Evolutionary conservation across 1,140 invertebrate genomes (phyloP).

Genomic region (Dolichoris vasculosae): DNA sequence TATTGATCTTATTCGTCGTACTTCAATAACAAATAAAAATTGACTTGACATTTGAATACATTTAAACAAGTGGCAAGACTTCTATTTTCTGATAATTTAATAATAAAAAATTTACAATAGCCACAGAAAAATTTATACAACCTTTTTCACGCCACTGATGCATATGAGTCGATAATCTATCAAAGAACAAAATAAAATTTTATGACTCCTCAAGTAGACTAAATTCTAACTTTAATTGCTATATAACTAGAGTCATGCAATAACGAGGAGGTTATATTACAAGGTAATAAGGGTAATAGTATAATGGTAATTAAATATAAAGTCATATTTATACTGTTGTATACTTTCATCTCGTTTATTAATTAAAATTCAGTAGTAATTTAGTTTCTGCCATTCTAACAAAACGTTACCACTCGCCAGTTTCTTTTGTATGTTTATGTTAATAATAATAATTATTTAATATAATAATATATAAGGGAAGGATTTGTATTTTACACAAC

Average conservation of each 20-base stretch:
- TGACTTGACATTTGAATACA: conserved; percentile 20
- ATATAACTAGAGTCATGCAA: background rate
- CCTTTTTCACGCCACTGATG: background rate
- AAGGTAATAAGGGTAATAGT: conserved; percentile 12
- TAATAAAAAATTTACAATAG: background rate
- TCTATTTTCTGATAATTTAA: background rate
- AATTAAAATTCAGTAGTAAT: conserved; percentile 76
- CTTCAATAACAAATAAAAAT: conserved; percentile 3
- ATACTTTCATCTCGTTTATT: conserved; percentile 76
- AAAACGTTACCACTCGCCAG: conserved; percentile 72
- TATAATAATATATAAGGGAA: conserved; percentile 70
- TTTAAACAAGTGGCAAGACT: background rate
- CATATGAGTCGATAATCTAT: background rate
- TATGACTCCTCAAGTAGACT: background rate
- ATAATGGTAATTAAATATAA: conserved; percentile 48
- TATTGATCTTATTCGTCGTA: conserved; percentile 4
- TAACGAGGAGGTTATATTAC: background rate
- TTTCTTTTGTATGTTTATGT: conserved; percentile 63
- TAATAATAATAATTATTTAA: conserved; percentile 73
- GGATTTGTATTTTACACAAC: conserved; percentile 55
- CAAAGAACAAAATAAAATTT: background rate
- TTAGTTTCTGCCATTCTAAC: conserved; percentile 75
- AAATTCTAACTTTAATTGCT: background rate
- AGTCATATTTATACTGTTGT: conserved; percentile 67
- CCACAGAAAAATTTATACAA: background rate